phyloP scores from a whole-genome alignment of 2,113 vertebrate species.

The Cromileptes altivelis region DNA sequence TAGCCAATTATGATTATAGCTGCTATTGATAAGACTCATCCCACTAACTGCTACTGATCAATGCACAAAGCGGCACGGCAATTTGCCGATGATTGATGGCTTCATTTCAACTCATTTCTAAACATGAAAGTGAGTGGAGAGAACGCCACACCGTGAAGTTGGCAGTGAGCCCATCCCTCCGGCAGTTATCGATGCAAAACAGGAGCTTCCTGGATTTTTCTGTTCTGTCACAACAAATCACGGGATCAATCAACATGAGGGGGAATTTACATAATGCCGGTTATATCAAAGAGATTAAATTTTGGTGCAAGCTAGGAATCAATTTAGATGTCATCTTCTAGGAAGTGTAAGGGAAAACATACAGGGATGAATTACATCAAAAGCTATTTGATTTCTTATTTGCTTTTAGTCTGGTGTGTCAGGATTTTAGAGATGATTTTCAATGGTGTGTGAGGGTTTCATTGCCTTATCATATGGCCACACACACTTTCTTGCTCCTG shows the following conservation, averaged over 20 bases:
- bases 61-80: constrained; percentile 25
- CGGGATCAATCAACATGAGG: constrained; percentile 54
- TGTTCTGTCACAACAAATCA: constrained; percentile 76
- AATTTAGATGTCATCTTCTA: constrained; percentile 58
- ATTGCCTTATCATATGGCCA: neutral
- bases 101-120: constrained; percentile 60
- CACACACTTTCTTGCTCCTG: neutral
- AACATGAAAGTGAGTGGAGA: constrained; percentile 37
- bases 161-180: constrained; percentile 27
- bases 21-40: constrained; percentile 34
- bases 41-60: constrained; percentile 41
- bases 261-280: constrained; percentile 60
- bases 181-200: constrained; percentile 60
- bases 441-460: neutral
- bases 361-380: constrained; percentile 47
- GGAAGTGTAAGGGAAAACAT: constrained; percentile 31
- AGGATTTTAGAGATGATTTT: constrained; percentile 38
- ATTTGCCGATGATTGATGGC: constrained; percentile 64
- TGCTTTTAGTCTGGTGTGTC: constrained; percentile 2
- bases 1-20: constrained; percentile 26
- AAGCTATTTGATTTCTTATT: constrained; percentile 42
- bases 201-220: constrained; percentile 53
- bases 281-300: constrained; percentile 71
- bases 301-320: constrained; percentile 39
- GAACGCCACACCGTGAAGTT: constrained; percentile 36